These are phyloP conservation scores for Fragum whitleyi DNA, from an alignment of 2,888 invertebrate species.

Conservation along the genomic window DNA sequence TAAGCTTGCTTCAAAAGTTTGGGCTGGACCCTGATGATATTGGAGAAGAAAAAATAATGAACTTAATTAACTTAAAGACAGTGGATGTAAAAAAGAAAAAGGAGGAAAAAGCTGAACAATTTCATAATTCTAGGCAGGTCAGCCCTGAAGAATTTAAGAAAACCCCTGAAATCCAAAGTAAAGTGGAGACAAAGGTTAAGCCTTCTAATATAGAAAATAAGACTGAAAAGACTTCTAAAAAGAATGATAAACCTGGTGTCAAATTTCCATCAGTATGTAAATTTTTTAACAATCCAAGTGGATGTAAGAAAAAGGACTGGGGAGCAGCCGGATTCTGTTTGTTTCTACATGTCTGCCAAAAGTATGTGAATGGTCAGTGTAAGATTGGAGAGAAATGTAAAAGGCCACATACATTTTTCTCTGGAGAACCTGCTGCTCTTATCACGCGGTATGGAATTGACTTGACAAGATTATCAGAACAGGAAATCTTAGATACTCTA, in stretches of 20 bases:
- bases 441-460: conserved; percentile 52
- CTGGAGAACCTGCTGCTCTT: conserved; percentile 49
- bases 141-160: not conserved
- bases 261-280: conserved; percentile 58
- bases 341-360: conserved; percentile 62
- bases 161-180: not conserved
- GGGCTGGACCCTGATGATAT: conserved; percentile 57
- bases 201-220: not conserved
- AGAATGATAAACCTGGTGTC: conserved; percentile 11
- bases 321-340: conserved; percentile 51
- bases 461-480: conserved; percentile 23
- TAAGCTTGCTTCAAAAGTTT: conserved; percentile 49
- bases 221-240: not conserved
- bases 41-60: conserved; percentile 45
- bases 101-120: conserved; percentile 12
- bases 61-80: conserved; percentile 36
- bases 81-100: conserved; percentile 37
- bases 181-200: not conserved
- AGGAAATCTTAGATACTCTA: conserved; percentile 47
- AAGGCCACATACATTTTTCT: conserved; percentile 54
- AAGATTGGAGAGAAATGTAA: conserved; percentile 58
- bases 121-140: not conserved
- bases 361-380: conserved; percentile 53
- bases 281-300: conserved; percentile 59
- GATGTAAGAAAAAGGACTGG: conserved; percentile 60